Evolutionary conservation across 2,113 vertebrate species (phyloP), one percentile per base, ranked within the genome.

Genomic region (Salvelinus namaycush): DNA sequence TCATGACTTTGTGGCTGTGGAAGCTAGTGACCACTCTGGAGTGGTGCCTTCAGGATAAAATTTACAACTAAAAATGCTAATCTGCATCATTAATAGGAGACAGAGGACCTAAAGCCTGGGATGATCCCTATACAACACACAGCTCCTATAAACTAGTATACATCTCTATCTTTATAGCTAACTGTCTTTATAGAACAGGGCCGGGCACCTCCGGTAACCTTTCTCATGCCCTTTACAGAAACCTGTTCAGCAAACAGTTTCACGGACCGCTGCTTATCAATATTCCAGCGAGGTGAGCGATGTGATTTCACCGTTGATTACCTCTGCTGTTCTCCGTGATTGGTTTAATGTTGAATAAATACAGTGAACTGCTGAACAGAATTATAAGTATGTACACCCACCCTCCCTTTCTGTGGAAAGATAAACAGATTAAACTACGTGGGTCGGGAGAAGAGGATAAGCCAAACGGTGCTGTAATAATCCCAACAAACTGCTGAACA

Each of bases 301-400:
- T 87, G 84, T 68, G 89, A 91, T 93, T 92, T 92, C 89, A 92
- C 87, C 73, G 86, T 86, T 89, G 91, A 93, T 93, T 93, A 87
- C 90, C 87, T 88, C 87, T 73, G 86, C 82, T 87, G 86, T 90
- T 92, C 83, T 71, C 68, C 78, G 71, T 70, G 86, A 91, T 89
- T 92, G 87, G 84, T 89, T 92, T 83, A 83, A 85, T 76, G 84
- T 82, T 88, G 67, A 81, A 86, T 90, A 90, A 93, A 93, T 87
- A 93, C 73, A 75, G 73, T 64, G 75, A 80, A 68, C 76, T 22
- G 67, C 73, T 74, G 79, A 85, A 92, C 87, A 44, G 39, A 44
- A 44, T 44, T 44, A 3, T 2, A 44, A 44, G 39, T 44, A 44
- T 44, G 39, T 79, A 81, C 74, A 73, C 64, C 57, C 39, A 54